Evolutionary conservation across 2,113 vertebrate genomes (phyloP).

Genomic region (Marmota flaviventris): DNA sequence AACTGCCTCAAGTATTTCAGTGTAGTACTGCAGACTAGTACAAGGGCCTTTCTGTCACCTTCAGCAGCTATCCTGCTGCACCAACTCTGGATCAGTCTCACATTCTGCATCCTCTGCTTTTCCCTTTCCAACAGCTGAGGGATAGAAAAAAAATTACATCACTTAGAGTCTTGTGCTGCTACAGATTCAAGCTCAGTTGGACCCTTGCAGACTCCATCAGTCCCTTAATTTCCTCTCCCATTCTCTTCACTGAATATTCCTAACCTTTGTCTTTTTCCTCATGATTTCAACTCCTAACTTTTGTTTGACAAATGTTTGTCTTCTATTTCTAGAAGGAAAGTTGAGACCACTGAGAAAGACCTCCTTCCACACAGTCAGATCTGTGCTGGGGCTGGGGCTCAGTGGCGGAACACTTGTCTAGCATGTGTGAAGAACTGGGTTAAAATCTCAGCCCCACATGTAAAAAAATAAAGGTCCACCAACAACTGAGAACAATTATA

Average conservation of each 20-base stretch:
- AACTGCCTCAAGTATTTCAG: not conserved
- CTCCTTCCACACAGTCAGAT: not conserved
- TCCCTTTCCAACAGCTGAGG: not conserved
- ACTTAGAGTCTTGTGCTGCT: not conserved
- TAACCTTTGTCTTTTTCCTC: not conserved
- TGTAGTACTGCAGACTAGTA: not conserved
- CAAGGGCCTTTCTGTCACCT: not conserved
- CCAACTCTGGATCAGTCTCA: not conserved
- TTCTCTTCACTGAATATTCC: not conserved
- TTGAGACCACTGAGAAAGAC: not conserved
- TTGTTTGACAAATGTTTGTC: not conserved
- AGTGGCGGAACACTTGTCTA: too few species aligned
- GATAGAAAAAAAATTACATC: not conserved
- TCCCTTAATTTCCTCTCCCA: not conserved
- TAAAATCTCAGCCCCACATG: too few species aligned
- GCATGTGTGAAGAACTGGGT: too few species aligned
- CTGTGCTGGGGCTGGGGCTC: too few species aligned
- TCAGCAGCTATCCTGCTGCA: not conserved
- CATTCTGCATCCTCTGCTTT: not conserved
- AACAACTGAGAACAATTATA: too few species aligned
- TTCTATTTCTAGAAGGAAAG: slow-evolving; percentile 9
- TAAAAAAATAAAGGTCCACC: too few species aligned
- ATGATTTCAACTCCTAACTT: not conserved
- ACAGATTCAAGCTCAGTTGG: not conserved
- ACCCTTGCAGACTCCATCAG: not conserved